Evolutionary conservation across 2,888 invertebrate genomes (phyloP).

Genomic region (Sabellastarte sp.): DNA sequence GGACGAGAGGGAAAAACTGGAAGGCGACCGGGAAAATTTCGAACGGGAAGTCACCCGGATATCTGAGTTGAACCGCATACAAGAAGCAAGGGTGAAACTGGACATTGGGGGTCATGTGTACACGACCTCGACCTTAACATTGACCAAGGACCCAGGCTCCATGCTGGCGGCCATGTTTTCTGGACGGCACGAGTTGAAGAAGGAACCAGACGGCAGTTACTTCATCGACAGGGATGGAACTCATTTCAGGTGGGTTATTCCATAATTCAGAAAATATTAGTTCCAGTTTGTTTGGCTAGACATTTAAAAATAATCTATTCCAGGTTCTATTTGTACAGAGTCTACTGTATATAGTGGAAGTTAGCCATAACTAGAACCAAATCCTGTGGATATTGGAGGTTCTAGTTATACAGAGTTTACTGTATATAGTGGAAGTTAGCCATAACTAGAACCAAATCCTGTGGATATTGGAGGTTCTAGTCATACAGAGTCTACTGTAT

Average conservation of each 20-base stretch:
- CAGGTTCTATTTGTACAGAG: too few species aligned
- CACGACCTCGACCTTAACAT: constrained; percentile 34
- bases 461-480: too few species aligned
- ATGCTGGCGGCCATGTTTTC: constrained; percentile 39
- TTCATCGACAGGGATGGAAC: constrained; percentile 43
- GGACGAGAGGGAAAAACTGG: constrained; percentile 10
- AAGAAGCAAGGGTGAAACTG: constrained; percentile 32
- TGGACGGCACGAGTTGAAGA: constrained; percentile 31
- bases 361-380: too few species aligned
- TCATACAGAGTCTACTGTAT: too few species aligned
- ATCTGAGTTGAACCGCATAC: constrained; percentile 24
- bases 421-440: too few species aligned
- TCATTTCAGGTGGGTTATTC: constrained; percentile 38
- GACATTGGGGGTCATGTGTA: constrained; percentile 37
- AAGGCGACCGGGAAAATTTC: constrained; percentile 17
- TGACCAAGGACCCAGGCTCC: constrained; percentile 33
- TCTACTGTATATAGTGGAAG: too few species aligned
- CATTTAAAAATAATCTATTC: too few species aligned
- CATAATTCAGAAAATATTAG: too few species aligned
- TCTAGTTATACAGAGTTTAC: too few species aligned
- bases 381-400: too few species aligned
- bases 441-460: too few species aligned
- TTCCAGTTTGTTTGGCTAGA: too few species aligned
- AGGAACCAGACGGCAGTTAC: constrained; percentile 35
- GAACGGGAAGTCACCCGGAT: constrained; percentile 20